Conservation (phyloP, 1,140 invertebrate genomes). For the Zaprionus camerounensis region DNA sequence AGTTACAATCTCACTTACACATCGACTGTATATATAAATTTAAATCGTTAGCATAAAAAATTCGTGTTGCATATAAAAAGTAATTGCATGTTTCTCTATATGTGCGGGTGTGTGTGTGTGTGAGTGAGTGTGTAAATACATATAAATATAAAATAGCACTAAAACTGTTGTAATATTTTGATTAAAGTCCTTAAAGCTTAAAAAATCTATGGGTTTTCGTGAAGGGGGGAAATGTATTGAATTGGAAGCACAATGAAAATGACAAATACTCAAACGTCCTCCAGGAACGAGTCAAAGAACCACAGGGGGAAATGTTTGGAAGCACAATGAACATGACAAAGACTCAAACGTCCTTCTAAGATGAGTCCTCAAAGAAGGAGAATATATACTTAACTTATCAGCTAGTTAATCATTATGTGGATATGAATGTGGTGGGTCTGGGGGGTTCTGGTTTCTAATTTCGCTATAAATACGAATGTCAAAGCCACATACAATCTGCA, state of each 20-base stretch:
- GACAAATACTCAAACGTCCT: neutral
- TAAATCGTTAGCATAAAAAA: slow-evolving; percentile 71
- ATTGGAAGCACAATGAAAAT: slow-evolving; percentile 24
- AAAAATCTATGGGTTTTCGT: slow-evolving; percentile 27
- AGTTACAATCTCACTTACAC: slow-evolving; percentile 29
- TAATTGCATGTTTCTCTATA: slow-evolving; percentile 19
- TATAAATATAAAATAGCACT: slow-evolving; percentile 71
- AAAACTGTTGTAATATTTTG: slow-evolving; percentile 57
- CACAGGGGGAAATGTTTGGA: neutral
- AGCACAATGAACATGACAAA: slow-evolving; percentile 24
- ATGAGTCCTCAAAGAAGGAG: neutral
- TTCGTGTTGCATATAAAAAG: slow-evolving; percentile 73
- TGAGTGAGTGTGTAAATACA: slow-evolving; percentile 19
- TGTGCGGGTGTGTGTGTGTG: slow-evolving; percentile 18
- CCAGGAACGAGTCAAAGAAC: neutral
- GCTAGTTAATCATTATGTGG: slow-evolving; percentile 21
- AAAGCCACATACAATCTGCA: slow-evolving; percentile 63
- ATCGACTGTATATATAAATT: slow-evolving; percentile 32
- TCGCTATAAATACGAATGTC: slow-evolving; percentile 52
- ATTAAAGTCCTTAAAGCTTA: slow-evolving; percentile 50
- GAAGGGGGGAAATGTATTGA: neutral
- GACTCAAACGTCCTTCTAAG: neutral
- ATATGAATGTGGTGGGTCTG: slow-evolving; percentile 13
- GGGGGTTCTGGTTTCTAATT: slow-evolving; percentile 7
- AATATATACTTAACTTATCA: neutral